These are phyloP conservation scores for Meriones psammophilus DNA, from an alignment of 2,797 vertebrate genomes.

Conservation along the genomic window DNA sequence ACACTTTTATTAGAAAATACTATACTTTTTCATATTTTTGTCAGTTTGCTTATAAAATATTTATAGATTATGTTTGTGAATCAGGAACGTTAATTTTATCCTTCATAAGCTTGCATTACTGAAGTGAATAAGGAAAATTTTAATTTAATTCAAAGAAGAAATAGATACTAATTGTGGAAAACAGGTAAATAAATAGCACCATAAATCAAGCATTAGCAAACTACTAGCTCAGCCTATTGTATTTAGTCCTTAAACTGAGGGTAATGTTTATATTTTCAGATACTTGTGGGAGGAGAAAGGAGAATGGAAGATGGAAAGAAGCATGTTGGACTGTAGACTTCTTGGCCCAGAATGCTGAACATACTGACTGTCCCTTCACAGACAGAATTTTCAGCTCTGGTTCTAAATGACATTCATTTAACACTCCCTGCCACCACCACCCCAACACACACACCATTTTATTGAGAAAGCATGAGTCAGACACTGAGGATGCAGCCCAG, in stretches of 20 bases:
- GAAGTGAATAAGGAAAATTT: neutral
- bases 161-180: constrained; percentile 22
- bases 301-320: neutral
- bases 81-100: neutral
- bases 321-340: neutral
- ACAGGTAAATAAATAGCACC: constrained; percentile 3
- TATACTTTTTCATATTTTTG: neutral
- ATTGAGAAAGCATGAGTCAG: neutral
- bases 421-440: no score
- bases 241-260: neutral
- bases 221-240: neutral
- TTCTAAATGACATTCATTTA: constrained; percentile 41
- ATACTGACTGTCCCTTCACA: neutral
- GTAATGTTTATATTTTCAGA: constrained; percentile 28
- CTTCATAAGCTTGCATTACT: constrained; percentile 19
- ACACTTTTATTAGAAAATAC: constrained; percentile 45
- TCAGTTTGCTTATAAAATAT: constrained; percentile 36
- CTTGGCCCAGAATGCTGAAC: neutral
- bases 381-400: neutral
- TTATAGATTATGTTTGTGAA: constrained; percentile 35
- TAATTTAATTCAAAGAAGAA: constrained; percentile 54
- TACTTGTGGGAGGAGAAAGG: neutral
- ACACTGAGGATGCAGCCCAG: neutral
- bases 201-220: constrained; percentile 35
- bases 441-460: neutral